Conservation (phyloP, 2,113 vertebrate species). For the Cebidichthys violaceus region DNA sequence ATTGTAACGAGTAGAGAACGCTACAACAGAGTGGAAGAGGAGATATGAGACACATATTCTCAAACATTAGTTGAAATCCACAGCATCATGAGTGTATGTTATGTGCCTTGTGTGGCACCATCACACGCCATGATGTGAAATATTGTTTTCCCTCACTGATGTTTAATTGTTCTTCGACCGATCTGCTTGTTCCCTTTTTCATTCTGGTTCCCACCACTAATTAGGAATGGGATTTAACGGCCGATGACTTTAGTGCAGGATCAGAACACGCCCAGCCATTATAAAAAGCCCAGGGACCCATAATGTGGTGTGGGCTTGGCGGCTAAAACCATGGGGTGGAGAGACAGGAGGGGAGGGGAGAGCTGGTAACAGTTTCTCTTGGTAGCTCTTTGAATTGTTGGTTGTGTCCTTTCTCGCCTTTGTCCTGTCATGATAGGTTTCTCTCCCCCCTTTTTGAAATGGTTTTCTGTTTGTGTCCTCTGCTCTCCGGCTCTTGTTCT, state of each 20-base stretch:
- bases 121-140: conserved; percentile 46
- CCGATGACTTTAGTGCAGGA: conserved; percentile 68
- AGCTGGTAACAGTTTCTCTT: conserved; percentile 53
- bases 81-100: not conserved
- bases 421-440: conserved; percentile 57
- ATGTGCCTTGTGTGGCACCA: conserved; percentile 10
- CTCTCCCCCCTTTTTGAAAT: conserved; percentile 34
- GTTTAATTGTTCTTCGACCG: conserved; percentile 72
- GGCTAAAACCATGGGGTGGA: conserved; percentile 63
- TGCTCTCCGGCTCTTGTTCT: conserved; percentile 25
- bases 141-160: conserved; percentile 54
- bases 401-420: conserved; percentile 48
- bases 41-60: conserved; percentile 5
- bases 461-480: conserved; percentile 48
- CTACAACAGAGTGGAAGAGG: not conserved
- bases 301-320: conserved; percentile 70
- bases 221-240: conserved; percentile 73
- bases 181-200: conserved; percentile 57
- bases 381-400: conserved; percentile 56
- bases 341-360: conserved; percentile 38
- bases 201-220: conserved; percentile 77
- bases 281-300: conserved; percentile 74
- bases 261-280: conserved; percentile 79
- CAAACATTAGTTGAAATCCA: conserved; percentile 10
- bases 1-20: not conserved